Evolutionary conservation across 2,888 invertebrate genomes (phyloP).

Genomic region (Agrochola lota): DNA sequence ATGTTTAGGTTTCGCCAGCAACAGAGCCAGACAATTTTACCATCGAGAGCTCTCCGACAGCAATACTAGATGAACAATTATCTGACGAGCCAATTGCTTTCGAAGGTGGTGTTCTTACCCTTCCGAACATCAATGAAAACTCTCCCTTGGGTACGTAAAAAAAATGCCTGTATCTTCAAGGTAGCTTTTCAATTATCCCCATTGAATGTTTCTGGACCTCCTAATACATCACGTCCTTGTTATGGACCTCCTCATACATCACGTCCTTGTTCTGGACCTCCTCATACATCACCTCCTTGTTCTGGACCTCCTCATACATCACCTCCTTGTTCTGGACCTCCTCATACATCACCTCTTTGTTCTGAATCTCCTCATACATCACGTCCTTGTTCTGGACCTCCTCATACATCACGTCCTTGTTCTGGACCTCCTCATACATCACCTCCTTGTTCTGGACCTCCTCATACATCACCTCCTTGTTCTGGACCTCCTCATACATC

Average conservation of each 20-base stretch:
- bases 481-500: too few species aligned
- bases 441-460: too few species aligned
- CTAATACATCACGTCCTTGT: neutral
- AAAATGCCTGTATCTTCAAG: neutral
- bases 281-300: too few species aligned
- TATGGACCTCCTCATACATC: neutral
- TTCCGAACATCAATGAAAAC: constrained; percentile 59
- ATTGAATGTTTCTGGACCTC: neutral
- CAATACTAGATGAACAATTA: constrained; percentile 41
- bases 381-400: too few species aligned
- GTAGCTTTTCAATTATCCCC: neutral
- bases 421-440: neutral
- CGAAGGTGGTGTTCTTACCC: constrained; percentile 35
- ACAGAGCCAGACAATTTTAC: constrained; percentile 46
- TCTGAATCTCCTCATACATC: too few species aligned
- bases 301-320: too few species aligned
- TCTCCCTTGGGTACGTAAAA: constrained; percentile 51
- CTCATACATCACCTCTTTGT: too few species aligned
- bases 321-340: too few species aligned
- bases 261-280: neutral
- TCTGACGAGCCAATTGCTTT: constrained; percentile 37
- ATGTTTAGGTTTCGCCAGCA: constrained; percentile 36
- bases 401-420: too few species aligned
- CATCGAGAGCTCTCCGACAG: constrained; percentile 41
- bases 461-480: too few species aligned